Conservation (phyloP, 2,888 invertebrate genomes). For the Oeneis ivallda region DNA sequence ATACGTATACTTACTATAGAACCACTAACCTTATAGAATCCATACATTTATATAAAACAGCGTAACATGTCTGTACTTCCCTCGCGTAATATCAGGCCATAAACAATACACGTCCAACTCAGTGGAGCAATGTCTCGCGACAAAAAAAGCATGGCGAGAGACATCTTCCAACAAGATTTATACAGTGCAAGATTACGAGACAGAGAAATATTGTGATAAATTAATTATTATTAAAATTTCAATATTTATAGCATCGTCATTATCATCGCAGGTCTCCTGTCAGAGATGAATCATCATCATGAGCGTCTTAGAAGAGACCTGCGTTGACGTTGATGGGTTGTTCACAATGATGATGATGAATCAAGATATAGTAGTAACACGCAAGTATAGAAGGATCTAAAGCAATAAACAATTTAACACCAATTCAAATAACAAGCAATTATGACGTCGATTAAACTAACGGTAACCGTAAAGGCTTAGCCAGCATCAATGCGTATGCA, state of each 20-base stretch:
- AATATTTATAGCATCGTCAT: too few relatives aligned
- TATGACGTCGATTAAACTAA: background rate
- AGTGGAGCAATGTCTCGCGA: background rate
- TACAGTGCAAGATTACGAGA: slow-evolving; percentile 8
- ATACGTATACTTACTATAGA: too few relatives aligned
- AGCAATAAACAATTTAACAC: too few relatives aligned
- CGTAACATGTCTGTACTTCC: background rate
- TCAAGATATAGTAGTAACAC: too few relatives aligned
- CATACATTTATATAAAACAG: background rate
- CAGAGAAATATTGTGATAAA: background rate
- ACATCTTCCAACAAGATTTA: slow-evolving; percentile 9
- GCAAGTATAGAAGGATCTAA: too few relatives aligned
- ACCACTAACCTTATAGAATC: too few relatives aligned
- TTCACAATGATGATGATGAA: too few relatives aligned
- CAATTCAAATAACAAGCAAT: background rate
- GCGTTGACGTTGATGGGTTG: too few relatives aligned
- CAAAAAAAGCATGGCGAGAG: slow-evolving; percentile 5
- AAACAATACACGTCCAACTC: slow-evolving; percentile 9
- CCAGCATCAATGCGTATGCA: slow-evolving; percentile 1
- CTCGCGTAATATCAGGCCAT: slow-evolving; percentile 1
- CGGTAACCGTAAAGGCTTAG: background rate
- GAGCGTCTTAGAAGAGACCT: too few relatives aligned
- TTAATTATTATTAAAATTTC: background rate
- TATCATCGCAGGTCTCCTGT: too few relatives aligned
- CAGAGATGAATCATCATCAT: too few relatives aligned